Base-by-base conservation (phyloP, 2,888 invertebrate genomes). In the Apeira syringaria region DNA sequence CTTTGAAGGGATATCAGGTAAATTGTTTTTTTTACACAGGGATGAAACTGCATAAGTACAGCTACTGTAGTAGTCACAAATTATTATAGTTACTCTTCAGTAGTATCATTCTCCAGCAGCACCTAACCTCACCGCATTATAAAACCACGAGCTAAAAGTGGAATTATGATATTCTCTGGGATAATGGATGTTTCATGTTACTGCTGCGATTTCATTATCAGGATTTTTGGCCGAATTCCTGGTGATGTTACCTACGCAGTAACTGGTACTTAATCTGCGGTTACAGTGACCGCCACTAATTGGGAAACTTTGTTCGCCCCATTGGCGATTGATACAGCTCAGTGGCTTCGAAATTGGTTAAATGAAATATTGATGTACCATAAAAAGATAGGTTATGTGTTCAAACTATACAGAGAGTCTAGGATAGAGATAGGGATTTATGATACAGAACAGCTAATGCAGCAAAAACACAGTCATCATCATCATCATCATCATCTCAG, bases 281-380 rank as follows among this genome's bases (percentile, higher is more conserved):
- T 20, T 7, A 7, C 7, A 25, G 33, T 38, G 33, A 33, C 42
- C 33, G 42, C 48, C 35, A 61, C 61, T 65, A 65, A 70, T 71
- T 70, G 64, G 57, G 45, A 57, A 64, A 64, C 53, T 61, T 64
- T 60, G 56, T 62, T 56, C 56, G 50, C 50, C 40, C 46, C 53
- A 59, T 63, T 61, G 58, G 61, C 55, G 58, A 55, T 58, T 59
- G 56, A 56, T 62, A 57, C 56, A 56, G 53, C 52, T 50, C 47
- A 47, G 44, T 34, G 45, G 39, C 39, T 39, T 39, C 17, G 22
- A 25, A 31, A 40, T 39, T 27, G 45, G 20, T 35, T 36, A 29
- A 50, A 56, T 53, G 45, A 41, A 41, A 18, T 53, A 59, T 58
- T 50, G 44, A 41, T 45, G 36, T 44, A 20, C 20, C 7, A 7